Evolutionary conservation across 2,888 invertebrate genomes (phyloP).

Genomic region (Geotrupes spiniger): DNA sequence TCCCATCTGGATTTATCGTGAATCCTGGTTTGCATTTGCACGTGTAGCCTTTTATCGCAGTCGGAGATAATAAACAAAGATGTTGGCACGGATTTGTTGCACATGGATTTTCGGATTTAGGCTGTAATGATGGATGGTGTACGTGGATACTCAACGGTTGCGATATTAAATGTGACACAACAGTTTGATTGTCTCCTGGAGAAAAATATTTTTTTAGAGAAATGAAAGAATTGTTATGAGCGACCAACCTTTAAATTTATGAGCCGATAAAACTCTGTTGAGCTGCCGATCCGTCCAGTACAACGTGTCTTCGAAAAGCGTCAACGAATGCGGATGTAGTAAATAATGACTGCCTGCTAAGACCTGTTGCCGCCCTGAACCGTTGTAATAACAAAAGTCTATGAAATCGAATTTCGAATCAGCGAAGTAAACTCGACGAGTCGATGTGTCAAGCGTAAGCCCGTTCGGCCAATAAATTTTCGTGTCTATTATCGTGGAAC

Average conservation of each 20-base stretch:
- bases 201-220: too few species aligned
- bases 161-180: constrained; percentile 90
- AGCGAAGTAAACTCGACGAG: constrained; percentile 91
- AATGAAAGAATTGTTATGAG: background rate
- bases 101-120: constrained; percentile 76
- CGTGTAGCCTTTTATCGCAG: constrained; percentile 64
- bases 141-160: constrained; percentile 95
- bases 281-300: constrained; percentile 96
- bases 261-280: constrained; percentile 84
- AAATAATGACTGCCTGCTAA: constrained; percentile 87
- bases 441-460: constrained; percentile 91
- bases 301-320: constrained; percentile 92
- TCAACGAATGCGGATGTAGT: constrained; percentile 91
- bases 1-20: constrained; percentile 62
- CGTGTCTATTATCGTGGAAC: constrained; percentile 81
- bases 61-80: constrained; percentile 86
- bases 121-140: constrained; percentile 92
- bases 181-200: constrained; percentile 81
- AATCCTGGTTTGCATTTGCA: constrained; percentile 93
- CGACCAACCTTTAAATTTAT: constrained; percentile 70
- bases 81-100: constrained; percentile 75
- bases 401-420: constrained; percentile 97
- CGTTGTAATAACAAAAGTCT: constrained; percentile 96
- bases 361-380: constrained; percentile 84
- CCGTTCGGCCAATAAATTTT: constrained; percentile 99